phyloP scores from a whole-genome alignment of 2,797 vertebrate species.

The Acrossocheilus wenchowensis region DNA sequence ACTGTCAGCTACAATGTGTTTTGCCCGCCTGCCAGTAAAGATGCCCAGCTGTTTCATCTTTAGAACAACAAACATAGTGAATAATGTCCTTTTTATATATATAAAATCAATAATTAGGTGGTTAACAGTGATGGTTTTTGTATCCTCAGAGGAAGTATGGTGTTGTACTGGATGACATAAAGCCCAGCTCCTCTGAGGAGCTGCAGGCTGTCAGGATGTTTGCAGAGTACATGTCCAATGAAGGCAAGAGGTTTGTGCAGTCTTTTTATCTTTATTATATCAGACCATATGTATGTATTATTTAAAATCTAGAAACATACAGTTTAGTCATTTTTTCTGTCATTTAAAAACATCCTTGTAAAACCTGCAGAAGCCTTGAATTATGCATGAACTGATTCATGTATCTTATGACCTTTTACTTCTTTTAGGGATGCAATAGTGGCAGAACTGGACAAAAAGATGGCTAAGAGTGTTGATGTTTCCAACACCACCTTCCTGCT shows the following conservation, averaged over 20 bases:
- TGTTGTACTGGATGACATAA: conserved; percentile 94
- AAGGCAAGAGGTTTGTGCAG: conserved; percentile 81
- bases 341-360: not conserved
- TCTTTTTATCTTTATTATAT: not conserved
- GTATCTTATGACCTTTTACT: too few species aligned
- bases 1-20: not conserved
- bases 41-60: not conserved
- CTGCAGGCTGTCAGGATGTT: conserved; percentile 93
- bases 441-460: conserved; percentile 89
- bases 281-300: not conserved
- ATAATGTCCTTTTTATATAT: not conserved
- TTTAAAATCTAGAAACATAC: too few species aligned
- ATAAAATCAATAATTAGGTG: not conserved
- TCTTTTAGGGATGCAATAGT: conserved; percentile 84
- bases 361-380: not conserved
- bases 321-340: not conserved
- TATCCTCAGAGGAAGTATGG: conserved; percentile 86
- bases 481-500: conserved; percentile 90
- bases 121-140: not conserved
- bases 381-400: not conserved
- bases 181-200: conserved; percentile 81
- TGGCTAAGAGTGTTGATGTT: conserved; percentile 90
- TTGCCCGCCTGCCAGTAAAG: not conserved
- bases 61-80: not conserved
- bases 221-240: conserved; percentile 88